A percentile compares a stretch with the other conserved stretches of the same genome.
Evolutionary conservation across 1,140 invertebrate species (phyloP).

Genomic region (Caenorhabditis briggsae): DNA sequence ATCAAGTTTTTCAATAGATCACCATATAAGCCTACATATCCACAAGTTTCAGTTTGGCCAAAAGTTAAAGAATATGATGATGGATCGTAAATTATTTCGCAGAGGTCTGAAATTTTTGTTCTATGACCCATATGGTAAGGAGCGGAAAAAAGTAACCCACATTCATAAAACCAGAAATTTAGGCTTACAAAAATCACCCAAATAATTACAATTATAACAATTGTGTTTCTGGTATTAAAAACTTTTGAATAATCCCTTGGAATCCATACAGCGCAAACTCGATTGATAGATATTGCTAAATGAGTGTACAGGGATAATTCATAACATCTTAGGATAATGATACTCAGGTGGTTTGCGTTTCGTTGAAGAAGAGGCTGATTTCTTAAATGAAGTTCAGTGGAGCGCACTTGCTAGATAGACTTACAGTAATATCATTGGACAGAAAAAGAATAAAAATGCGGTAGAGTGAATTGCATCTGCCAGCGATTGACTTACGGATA

Average conservation of each 20-base stretch:
- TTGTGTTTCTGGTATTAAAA: neutral
- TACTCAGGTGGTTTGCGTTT: neutral
- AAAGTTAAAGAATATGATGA: neutral
- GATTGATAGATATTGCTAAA: conserved; percentile 10
- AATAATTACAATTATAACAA: neutral
- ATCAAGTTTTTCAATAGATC: neutral
- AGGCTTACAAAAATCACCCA: neutral
- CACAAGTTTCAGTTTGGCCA: neutral
- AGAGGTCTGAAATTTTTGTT: neutral
- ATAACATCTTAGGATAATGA: neutral
- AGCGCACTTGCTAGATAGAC: neutral
- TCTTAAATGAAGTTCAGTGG: neutral
- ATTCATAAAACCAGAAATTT: neutral
- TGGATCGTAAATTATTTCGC: neutral
- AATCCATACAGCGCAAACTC: neutral
- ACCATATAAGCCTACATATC: neutral
- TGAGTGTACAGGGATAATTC: conserved; percentile 18
- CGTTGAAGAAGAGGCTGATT: neutral
- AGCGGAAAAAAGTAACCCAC: neutral
- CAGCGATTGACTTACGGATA: neutral
- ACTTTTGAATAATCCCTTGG: neutral
- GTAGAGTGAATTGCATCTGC: neutral
- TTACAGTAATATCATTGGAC: conserved; percentile 16
- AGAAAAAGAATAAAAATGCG: neutral
- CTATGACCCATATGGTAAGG: no score